phyloP scores from a whole-genome alignment of 1,140 invertebrate genomes.

The Chironomus striatipennis region DNA sequence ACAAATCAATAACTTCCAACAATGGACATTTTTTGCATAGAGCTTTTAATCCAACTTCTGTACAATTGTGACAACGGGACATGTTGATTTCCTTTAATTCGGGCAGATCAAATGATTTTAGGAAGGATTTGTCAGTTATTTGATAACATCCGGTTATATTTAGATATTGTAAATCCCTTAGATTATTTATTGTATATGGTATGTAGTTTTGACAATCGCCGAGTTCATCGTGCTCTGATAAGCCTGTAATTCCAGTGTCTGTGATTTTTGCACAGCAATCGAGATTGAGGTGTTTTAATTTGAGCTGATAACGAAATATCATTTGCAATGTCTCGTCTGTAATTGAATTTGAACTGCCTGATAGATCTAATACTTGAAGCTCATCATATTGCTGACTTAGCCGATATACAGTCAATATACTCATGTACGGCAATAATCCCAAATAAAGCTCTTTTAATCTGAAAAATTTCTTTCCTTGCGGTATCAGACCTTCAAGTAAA shows the following conservation, averaged over 20 bases:
- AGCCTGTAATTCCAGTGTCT: background rate
- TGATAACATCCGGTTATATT: background rate
- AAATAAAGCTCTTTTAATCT: background rate
- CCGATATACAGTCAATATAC: background rate
- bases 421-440: background rate
- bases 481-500: background rate
- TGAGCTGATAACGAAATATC: background rate
- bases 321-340: conserved; percentile 7
- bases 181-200: background rate
- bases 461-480: background rate
- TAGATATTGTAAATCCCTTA: background rate
- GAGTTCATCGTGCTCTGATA: background rate
- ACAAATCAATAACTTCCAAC: background rate
- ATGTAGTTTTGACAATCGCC: background rate
- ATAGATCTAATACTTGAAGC: background rate
- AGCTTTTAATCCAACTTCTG: background rate
- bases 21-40: conserved; percentile 7
- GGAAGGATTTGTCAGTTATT: conserved; percentile 16
- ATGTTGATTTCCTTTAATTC: conserved; percentile 4
- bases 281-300: background rate
- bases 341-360: conserved; percentile 15
- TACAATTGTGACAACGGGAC: background rate
- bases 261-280: conserved; percentile 18
- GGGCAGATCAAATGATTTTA: background rate
- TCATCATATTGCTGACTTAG: conserved; percentile 16